A percentile compares a stretch with the other conserved stretches of the same genome.
These are phyloP conservation scores for Pinna nobilis DNA, from an alignment of 1,140 invertebrate genomes.

Conservation along the genomic window DNA sequence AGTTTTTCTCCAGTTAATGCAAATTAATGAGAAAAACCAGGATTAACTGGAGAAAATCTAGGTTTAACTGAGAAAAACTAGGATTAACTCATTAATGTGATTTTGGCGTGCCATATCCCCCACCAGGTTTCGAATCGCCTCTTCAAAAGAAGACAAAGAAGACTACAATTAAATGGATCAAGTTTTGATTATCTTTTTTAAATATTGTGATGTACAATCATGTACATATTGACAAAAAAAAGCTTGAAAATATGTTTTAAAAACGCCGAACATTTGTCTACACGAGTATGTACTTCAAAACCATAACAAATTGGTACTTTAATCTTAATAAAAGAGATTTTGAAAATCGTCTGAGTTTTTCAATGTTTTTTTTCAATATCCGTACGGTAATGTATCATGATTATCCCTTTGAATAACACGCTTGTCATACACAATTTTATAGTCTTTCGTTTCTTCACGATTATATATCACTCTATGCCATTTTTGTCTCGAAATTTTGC, in stretches of 20 bases:
- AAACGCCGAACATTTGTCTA: neutral
- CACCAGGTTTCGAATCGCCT: too few relatives aligned
- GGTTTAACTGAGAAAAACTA: too few relatives aligned
- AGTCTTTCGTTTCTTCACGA: constrained; percentile 30
- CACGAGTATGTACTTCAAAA: neutral
- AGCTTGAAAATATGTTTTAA: neutral
- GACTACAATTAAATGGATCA: constrained; percentile 11
- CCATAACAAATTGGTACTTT: neutral
- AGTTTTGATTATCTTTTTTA: neutral
- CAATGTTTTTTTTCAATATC: constrained; percentile 21
- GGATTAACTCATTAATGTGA: too few relatives aligned
- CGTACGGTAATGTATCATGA: constrained; percentile 37
- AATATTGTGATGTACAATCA: neutral
- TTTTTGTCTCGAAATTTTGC: constrained; percentile 34
- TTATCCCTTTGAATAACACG: constrained; percentile 18
- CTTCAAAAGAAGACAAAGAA: neutral
- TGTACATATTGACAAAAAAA: neutral
- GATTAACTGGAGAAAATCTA: too few relatives aligned
- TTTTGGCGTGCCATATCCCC: too few relatives aligned
- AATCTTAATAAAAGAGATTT: neutral
- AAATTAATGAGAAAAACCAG: too few relatives aligned
- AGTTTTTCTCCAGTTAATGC: too few relatives aligned
- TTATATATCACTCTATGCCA: constrained; percentile 24
- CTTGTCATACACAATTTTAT: constrained; percentile 38
- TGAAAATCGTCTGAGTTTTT: neutral